Conservation (phyloP, 2,113 vertebrate genomes). For the Excalfactoria chinensis region DNA sequence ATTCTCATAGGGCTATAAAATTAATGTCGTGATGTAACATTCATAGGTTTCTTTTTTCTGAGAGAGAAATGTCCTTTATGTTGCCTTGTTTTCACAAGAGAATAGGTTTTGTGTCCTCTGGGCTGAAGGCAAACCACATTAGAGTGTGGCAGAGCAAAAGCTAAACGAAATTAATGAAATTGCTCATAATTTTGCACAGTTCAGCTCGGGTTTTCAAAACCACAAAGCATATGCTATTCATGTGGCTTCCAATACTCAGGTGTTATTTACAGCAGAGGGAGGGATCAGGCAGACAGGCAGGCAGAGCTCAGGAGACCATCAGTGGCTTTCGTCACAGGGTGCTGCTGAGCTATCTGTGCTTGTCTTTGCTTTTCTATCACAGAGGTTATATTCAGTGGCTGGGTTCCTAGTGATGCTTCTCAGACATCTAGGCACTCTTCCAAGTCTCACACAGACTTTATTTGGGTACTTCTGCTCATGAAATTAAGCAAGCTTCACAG, state of each 20-base stretch:
- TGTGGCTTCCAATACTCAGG: not conserved
- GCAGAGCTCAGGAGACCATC: not conserved
- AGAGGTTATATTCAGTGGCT: not conserved
- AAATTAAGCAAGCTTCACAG: not conserved
- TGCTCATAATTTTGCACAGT: not conserved
- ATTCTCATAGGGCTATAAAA: not conserved
- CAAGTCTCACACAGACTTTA: not conserved
- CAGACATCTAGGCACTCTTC: not conserved
- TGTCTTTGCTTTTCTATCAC: not conserved
- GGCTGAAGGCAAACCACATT: not conserved
- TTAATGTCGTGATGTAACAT: not conserved
- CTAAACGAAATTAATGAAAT: not conserved
- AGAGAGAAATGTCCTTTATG: not conserved
- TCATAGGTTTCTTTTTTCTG: not conserved
- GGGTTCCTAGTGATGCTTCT: not conserved
- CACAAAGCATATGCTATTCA: not conserved
- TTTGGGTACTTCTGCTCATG: not conserved
- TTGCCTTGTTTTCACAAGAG: not conserved
- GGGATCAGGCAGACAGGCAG: not conserved
- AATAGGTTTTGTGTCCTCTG: not conserved
- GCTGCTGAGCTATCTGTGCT: not conserved
- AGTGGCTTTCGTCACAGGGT: not conserved
- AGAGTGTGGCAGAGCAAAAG: not conserved
- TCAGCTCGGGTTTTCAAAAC: conserved; percentile 33
- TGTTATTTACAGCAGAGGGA: not conserved